Conservation (phyloP, 2,113 vertebrate genomes). For the Xerus inauris region DNA sequence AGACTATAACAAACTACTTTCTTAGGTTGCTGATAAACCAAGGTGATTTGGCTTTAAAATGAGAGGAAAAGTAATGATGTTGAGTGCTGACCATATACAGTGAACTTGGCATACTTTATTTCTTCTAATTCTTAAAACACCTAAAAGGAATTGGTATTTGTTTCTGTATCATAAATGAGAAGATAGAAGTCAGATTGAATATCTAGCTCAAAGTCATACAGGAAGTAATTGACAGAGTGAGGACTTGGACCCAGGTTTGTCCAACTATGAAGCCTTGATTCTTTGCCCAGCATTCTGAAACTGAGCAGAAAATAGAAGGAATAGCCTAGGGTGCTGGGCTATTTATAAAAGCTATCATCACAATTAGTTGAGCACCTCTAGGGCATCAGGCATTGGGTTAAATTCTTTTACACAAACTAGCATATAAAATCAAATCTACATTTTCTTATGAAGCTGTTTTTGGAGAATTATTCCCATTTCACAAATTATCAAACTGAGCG, state of each 20-base stretch:
- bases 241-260: neutral
- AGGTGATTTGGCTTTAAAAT: slow-evolving; percentile 21
- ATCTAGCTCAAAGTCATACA: neutral
- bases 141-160: neutral
- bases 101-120: neutral
- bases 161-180: neutral
- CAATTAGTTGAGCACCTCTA: neutral
- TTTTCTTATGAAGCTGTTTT: slow-evolving; percentile 11
- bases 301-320: neutral
- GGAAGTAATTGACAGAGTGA: neutral
- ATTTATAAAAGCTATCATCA: neutral
- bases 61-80: neutral
- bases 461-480: neutral
- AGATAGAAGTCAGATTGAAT: neutral
- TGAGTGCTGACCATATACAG: neutral
- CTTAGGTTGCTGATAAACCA: slow-evolving; percentile 14
- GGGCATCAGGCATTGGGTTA: neutral
- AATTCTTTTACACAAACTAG: neutral
- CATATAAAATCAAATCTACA: neutral
- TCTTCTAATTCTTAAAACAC: slow-evolving; percentile 31
- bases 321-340: neutral
- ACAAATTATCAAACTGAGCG: neutral
- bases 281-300: neutral
- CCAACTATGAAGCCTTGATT: neutral
- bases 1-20: neutral